Base-by-base conservation (phyloP, 2,113 vertebrate species). In the Apaloderma vittatum region DNA sequence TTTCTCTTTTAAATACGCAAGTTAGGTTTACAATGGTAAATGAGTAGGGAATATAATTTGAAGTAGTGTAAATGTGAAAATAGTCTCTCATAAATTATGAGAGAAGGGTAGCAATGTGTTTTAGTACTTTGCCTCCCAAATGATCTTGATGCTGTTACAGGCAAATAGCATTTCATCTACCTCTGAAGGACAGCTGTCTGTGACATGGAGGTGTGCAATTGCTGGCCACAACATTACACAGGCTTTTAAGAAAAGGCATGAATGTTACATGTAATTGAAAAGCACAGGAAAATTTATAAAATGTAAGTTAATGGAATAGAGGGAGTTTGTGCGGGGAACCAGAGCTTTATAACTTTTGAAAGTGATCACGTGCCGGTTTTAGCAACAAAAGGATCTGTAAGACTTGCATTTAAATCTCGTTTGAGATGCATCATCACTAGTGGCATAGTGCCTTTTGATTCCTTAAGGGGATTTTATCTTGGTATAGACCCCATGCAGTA, bases 221-320 rank as follows among this genome's bases (percentile, higher is more conserved):
- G 52, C 66, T 90, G 78, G 78, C 77, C 88, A 57, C 29, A 86
- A 62, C 0, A 0, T 76, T 76, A 65, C 18, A 24, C 12, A 45
- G n/a, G 21, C 72, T 83, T 94, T 85, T 59, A 85, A 85, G 37
- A 67, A 84, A 91, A 82, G 29, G 61, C 81, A 8, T 34, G 77
- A 87, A 13, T 55, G 48, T 61, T 72, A 59, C 11, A 48, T 68
- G 54, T 45, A 82, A 92, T 16, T 81, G 81, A 97, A 91, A 93
- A 88, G 68, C 51, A 93, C 61, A 68, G 26, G 23, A 75, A 90
- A 79, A 75, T 49, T 67, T 91, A 85, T 82, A 72, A 78, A 78
- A 85, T 78, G 78, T 78, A 90, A 96, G 87, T 75, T 93, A 91
- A 87, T 87, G 45, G 45, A 93, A 90, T 43, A 81, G 37, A 59